phyloP scores from a whole-genome alignment of 1,140 invertebrate genomes.

The Scaptomyza montana region DNA sequence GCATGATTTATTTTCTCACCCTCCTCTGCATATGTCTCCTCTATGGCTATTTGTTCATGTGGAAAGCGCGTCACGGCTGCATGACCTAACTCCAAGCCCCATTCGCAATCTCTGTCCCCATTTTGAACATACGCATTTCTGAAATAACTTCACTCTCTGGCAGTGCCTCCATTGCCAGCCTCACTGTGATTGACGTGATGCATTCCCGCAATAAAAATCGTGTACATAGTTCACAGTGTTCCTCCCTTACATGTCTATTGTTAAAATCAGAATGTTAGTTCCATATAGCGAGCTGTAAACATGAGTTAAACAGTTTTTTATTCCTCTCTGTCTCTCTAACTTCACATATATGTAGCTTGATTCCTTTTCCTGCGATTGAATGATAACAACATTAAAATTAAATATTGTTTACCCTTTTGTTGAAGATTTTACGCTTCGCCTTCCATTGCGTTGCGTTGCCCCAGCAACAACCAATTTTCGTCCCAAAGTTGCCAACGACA shows the following conservation, averaged over 20 bases:
- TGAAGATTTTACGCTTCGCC: conserved; percentile 57
- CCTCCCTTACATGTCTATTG: conserved; percentile 3
- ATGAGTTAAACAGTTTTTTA: conserved; percentile 47
- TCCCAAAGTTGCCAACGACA: conserved; percentile 31
- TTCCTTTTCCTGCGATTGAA: conserved; percentile 41
- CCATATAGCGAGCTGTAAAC: conserved; percentile 46
- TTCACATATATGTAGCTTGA: neutral
- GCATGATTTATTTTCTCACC: conserved; percentile 32
- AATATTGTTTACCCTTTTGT: conserved; percentile 71
- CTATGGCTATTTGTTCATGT: conserved; percentile 52
- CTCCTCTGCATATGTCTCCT: conserved; percentile 32
- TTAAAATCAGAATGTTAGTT: conserved; percentile 20
- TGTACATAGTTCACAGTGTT: conserved; percentile 15
- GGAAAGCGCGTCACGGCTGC: conserved; percentile 51
- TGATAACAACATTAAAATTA: conserved; percentile 75
- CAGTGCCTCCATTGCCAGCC: conserved; percentile 21
- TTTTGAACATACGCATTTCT: conserved; percentile 30
- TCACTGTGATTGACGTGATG: conserved; percentile 48
- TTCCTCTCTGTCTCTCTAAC: neutral
- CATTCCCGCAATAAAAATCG: conserved; percentile 38
- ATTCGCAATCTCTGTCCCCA: neutral
- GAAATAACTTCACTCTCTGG: conserved; percentile 44
- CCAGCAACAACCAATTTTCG: conserved; percentile 65
- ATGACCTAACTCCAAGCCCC: conserved; percentile 25
- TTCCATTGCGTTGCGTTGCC: conserved; percentile 52